Evolutionary conservation across 2,113 vertebrate genomes (phyloP).

Genomic region (Gopherus flavomarginatus): DNA sequence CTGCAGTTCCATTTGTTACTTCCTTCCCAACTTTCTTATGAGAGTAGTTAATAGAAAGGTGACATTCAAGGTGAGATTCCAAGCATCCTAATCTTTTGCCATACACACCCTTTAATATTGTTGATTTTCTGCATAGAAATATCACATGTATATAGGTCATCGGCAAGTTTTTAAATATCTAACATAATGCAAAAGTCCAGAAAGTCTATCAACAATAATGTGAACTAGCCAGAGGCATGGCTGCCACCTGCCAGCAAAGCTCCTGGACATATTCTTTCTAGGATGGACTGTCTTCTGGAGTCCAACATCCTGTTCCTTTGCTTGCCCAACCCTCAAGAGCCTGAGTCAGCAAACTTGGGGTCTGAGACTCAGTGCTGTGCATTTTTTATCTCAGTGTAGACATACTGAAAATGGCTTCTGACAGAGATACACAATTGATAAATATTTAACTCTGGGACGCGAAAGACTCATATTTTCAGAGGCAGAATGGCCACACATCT

Average conservation of each 20-base stretch:
- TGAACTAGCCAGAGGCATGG: neutral
- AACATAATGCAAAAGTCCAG: neutral
- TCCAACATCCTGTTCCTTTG: neutral
- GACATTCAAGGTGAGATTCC: neutral
- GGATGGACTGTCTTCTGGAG: neutral
- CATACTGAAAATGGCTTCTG: neutral
- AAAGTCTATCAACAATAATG: neutral
- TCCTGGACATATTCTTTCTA: constrained; percentile 9
- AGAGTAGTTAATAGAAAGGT: neutral
- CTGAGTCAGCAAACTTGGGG: too few species aligned
- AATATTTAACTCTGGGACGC: neutral
- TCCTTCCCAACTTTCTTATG: neutral
- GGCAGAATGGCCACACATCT: neutral
- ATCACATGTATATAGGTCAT: neutral
- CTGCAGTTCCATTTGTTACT: neutral
- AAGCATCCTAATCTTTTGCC: neutral
- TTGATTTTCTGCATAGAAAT: neutral
- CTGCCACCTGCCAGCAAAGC: constrained; percentile 15
- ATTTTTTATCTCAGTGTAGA: neutral
- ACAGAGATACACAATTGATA: neutral
- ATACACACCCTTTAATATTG: neutral
- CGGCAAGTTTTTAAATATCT: neutral
- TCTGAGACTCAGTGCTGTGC: neutral
- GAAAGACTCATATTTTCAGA: neutral
- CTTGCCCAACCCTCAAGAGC: neutral